These are phyloP conservation scores for Gadus chalcogrammus DNA, from an alignment of 2,113 vertebrate species.

Conservation along the genomic window DNA sequence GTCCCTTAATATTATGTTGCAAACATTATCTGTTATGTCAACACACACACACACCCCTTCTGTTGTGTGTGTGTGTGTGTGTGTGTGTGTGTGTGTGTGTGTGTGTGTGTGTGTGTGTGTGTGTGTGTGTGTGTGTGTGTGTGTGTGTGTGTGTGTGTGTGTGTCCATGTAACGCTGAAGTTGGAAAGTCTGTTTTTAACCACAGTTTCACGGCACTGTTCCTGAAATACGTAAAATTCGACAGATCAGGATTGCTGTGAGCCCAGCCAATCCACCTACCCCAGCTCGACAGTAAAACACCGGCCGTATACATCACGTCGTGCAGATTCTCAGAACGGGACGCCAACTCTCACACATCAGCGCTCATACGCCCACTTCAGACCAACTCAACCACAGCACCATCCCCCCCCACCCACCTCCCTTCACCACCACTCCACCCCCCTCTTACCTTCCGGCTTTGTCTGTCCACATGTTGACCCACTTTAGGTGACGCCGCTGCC, in stretches of 20 bases:
- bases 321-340: slow-evolving; percentile 16
- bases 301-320: not conserved
- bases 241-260: slow-evolving; percentile 2
- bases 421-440: not conserved
- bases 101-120: not conserved
- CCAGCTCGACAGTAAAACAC: not conserved
- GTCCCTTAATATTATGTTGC: not conserved
- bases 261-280: not conserved
- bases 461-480: slow-evolving; percentile 62
- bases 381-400: slow-evolving; percentile 29
- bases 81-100: not conserved
- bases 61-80: not conserved
- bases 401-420: not conserved
- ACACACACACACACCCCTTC: slow-evolving; percentile 42
- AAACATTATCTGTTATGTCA: slow-evolving; percentile 29
- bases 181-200: too few species aligned
- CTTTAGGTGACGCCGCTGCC: slow-evolving; percentile 49
- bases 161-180: too few species aligned
- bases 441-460: slow-evolving; percentile 25
- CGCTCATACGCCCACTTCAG: slow-evolving; percentile 19
- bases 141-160: not conserved
- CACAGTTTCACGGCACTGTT: too few species aligned
- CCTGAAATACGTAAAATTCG: too few species aligned
- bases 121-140: not conserved
- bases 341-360: slow-evolving; percentile 27